phyloP scores from a whole-genome alignment of 2,888 invertebrate species.

The Gymnoscelis rufifasciata region DNA sequence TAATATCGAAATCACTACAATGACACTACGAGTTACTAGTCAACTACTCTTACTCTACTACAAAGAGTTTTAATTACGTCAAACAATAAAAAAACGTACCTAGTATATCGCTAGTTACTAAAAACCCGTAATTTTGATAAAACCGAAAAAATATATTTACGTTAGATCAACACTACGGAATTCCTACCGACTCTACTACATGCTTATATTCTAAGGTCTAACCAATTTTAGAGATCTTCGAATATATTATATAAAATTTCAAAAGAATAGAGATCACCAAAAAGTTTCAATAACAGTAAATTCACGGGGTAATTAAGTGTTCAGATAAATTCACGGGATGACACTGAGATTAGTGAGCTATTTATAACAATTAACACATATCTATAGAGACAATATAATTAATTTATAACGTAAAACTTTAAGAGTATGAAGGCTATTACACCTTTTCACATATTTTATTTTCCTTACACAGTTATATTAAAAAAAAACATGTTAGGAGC shows the following conservation, averaged over 20 bases:
- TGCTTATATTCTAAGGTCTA: slow-evolving; percentile 20
- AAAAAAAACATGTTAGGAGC: too few species aligned
- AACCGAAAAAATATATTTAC: slow-evolving; percentile 2
- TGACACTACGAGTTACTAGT: background rate
- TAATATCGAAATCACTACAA: background rate
- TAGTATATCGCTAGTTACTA: slow-evolving; percentile 17
- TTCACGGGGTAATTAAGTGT: background rate
- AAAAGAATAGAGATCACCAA: slow-evolving; percentile 18
- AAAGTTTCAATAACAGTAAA: background rate
- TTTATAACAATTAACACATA: too few species aligned
- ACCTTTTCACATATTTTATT: too few species aligned
- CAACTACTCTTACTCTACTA: background rate
- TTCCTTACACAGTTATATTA: too few species aligned
- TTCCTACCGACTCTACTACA: slow-evolving; percentile 2
- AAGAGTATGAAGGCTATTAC: too few species aligned
- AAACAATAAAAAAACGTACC: background rate
- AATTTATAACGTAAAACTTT: too few species aligned
- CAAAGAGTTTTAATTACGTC: background rate
- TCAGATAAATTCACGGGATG: too few species aligned
- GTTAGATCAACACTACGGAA: background rate
- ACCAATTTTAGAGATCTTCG: slow-evolving; percentile 33
- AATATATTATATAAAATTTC: slow-evolving; percentile 15
- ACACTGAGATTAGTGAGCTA: too few species aligned
- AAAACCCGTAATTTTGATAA: slow-evolving; percentile 33
- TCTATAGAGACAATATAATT: too few species aligned